Conservation (phyloP, 1,140 invertebrate species). For the Drosophila malerkotliana region DNA sequence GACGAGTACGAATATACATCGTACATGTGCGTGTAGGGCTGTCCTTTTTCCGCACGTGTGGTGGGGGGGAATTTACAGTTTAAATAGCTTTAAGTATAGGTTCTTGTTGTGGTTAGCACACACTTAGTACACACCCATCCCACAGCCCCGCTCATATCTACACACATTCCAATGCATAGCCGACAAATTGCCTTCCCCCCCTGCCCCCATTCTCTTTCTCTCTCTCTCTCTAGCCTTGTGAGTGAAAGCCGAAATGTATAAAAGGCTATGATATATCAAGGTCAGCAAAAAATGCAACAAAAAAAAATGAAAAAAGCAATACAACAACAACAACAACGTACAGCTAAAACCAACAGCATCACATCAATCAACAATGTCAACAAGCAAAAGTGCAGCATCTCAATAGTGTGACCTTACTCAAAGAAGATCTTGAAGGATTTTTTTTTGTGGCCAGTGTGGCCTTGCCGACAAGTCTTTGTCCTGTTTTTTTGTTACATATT, state of each 20-base stretch:
- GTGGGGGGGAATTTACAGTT: constrained; percentile 5
- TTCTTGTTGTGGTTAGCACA: constrained; percentile 52
- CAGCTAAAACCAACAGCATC: constrained; percentile 19
- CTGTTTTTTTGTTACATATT: constrained; percentile 11
- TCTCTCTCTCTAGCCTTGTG: constrained; percentile 1
- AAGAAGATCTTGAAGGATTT: constrained; percentile 2
- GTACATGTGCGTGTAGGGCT: constrained; percentile 2
- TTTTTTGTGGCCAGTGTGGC: not conserved
- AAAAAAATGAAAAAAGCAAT: constrained; percentile 5
- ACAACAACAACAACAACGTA: constrained; percentile 23
- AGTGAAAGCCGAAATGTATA: constrained; percentile 1
- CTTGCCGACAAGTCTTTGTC: constrained; percentile 1
- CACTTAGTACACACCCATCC: not conserved
- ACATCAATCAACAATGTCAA: constrained; percentile 66
- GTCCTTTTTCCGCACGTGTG: not conserved
- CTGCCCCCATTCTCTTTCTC: constrained; percentile 1
- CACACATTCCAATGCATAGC: constrained; percentile 40
- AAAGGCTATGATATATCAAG: not conserved
- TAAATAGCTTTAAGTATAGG: constrained; percentile 57
- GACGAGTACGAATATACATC: constrained; percentile 25
- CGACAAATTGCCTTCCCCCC: constrained; percentile 26
- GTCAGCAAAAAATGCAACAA: constrained; percentile 31
- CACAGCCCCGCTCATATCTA: not conserved
- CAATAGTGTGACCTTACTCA: not conserved
- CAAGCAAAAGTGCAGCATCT: constrained; percentile 59